Base-by-base conservation (phyloP, 2,113 vertebrate genomes). In the Hippocampus abdominalis region DNA sequence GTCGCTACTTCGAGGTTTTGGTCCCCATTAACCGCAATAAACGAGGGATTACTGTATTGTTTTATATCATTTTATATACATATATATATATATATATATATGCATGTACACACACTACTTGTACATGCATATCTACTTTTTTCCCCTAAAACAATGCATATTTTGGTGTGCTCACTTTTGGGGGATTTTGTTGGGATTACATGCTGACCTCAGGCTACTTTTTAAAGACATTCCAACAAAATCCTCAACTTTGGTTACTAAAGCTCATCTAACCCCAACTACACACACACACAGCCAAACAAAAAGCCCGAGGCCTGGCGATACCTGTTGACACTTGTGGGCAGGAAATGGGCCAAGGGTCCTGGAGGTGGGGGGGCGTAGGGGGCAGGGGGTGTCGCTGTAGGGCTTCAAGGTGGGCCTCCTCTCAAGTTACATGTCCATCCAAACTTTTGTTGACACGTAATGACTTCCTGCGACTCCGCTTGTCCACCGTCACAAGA, bases 351-450 rank as follows among this genome's bases (percentile, higher is more conserved):
- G 64, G 25, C 23, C 61, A 40, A 61, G 25, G 27, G 15, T 61
- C 59, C n/a, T 23, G 21, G 21, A 54, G 21, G 21, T 54, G 18
- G 49, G 21, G 21, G 21, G 21, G 21, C 8, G 9, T 54, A 7
- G 49, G 9, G 12, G 21, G 21, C 0, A 1, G 29, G 29, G 29
- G 16, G 4, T 20, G 6, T 20, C 12, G 10, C 4, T 15, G 29
- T 8, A 16, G 10, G 20, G 23, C 23, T 57, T 66, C 42, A 46
- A 66, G 42, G 64, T 66, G 46, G 65, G 65, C 32, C 15, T 66
- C 25, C 44, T 51, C 64, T 67, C 65, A 20, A 27, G 48, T 67
- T 67, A 53, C 65, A 48, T 36, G 48, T 53, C 46, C 65, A 67
- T 48, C 25, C 49, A 49, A 12, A 48, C 10, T 29, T 67, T 49